Evolutionary conservation across 2,888 invertebrate species (phyloP).

Genomic region (Plebejus argus): DNA sequence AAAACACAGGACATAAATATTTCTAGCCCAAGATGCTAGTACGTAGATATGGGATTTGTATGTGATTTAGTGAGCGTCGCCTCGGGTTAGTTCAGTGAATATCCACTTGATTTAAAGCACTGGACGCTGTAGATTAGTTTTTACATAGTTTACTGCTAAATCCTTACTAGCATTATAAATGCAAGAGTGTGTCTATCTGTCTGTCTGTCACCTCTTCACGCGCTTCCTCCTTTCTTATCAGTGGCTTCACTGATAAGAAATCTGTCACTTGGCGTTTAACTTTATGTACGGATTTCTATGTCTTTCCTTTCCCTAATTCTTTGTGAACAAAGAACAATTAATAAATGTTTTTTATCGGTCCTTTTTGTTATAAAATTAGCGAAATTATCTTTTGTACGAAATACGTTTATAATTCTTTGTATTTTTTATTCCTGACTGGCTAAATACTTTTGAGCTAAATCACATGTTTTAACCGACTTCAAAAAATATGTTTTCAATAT

Average conservation of each 20-base stretch:
- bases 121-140: background rate
- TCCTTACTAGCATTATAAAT: too few relatives aligned
- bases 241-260: too few relatives aligned
- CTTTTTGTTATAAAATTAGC: constrained; percentile 11
- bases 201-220: too few relatives aligned
- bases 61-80: background rate
- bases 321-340: constrained; percentile 22
- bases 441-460: too few relatives aligned
- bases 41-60: background rate
- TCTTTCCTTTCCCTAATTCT: constrained; percentile 11
- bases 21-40: background rate
- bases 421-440: background rate
- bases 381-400: background rate
- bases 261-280: constrained; percentile 25
- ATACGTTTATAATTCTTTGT: background rate
- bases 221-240: too few relatives aligned
- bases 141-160: background rate
- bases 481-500: too few relatives aligned
- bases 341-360: background rate
- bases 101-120: background rate
- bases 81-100: background rate
- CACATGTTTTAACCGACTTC: too few relatives aligned
- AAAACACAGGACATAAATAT: background rate
- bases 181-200: too few relatives aligned
- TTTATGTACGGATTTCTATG: constrained; percentile 11